A percentile compares a stretch with the other conserved stretches of the same genome.
Conservation (phyloP, 2,888 invertebrate species). For the Dendrolimus houi region DNA sequence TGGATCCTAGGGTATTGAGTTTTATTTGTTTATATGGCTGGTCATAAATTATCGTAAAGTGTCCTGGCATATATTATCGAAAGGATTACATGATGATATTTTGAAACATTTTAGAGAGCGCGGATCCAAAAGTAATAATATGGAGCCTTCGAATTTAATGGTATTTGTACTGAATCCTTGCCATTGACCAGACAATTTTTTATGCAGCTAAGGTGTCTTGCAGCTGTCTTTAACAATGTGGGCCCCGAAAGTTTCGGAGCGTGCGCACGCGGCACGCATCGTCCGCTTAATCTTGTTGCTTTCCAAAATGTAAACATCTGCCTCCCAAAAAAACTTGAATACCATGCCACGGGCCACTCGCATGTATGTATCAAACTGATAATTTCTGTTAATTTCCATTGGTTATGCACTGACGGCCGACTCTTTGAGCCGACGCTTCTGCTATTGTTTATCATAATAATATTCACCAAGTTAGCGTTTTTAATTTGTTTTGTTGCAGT, state of each 20-base stretch:
- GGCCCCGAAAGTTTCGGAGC: constrained; percentile 37
- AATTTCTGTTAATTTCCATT: background rate
- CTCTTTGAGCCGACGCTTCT: too few relatives aligned
- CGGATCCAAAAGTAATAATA: too few relatives aligned
- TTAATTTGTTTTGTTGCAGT: background rate
- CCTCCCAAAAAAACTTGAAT: constrained; percentile 15
- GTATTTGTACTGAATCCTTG: too few relatives aligned
- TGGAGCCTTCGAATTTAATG: too few relatives aligned
- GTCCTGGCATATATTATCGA: too few relatives aligned
- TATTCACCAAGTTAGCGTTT: background rate
- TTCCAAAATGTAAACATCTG: constrained; percentile 42
- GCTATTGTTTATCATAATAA: background rate
- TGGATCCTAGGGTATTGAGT: too few relatives aligned
- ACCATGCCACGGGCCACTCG: constrained; percentile 2
- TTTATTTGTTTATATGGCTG: too few relatives aligned
- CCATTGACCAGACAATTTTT: constrained; percentile 15
- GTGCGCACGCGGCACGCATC: constrained; percentile 32
- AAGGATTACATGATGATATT: too few relatives aligned
- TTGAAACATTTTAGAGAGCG: too few relatives aligned
- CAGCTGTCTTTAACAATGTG: constrained; percentile 61
- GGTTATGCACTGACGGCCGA: background rate
- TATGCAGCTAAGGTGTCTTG: constrained; percentile 37
- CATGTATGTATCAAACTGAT: background rate
- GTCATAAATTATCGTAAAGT: too few relatives aligned
- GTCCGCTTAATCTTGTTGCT: constrained; percentile 37